Base-by-base conservation (phyloP, 2,113 vertebrate genomes). In the Pelecanus crispus region DNA sequence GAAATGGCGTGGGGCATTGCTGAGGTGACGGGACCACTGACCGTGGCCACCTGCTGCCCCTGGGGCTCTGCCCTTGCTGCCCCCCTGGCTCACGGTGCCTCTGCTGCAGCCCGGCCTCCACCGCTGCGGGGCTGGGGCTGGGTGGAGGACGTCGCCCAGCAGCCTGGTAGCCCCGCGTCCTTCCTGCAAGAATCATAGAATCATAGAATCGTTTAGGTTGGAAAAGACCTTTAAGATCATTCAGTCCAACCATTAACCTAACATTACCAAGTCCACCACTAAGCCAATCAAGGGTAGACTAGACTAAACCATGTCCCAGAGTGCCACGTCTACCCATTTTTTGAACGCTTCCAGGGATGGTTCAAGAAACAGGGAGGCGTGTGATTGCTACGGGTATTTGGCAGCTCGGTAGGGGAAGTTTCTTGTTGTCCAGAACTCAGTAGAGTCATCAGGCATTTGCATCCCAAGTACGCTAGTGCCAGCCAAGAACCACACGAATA, bases 321-420 rank as follows among this genome's bases (percentile, higher is more conserved):
- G n/a, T n/a, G n/a, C n/a, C n/a, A n/a, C n/a, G n/a, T n/a, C n/a
- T n/a, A n/a, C n/a, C n/a, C n/a, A n/a, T n/a, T n/a, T n/a, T n/a
- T n/a, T n/a, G n/a, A n/a, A n/a, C n/a, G n/a, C n/a, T n/a, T n/a
- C n/a, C n/a, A n/a, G n/a, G n/a, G n/a, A n/a, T n/a, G n/a, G n/a
- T n/a, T n/a, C n/a, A n/a, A n/a, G n/a, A n/a, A n/a, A n/a, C n/a
- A 26, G 62, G 42, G 13, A 0, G 0, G 11, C 2, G 0, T 32
- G 55, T 9, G 28, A 31, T 17, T 25, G 44, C 31, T 8, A 4
- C 2, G 0, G 61, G 32, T 11, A 9, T 55, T 62, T 29, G 36
- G 49, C 66, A 52, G 40, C 77, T 53, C 2, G 0, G 36, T 2
- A 21, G 12, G 42, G 36, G 40, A 72, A 7, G 26, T 19, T 81